Evolutionary conservation across 2,888 invertebrate genomes (phyloP).

Genomic region (Synergus japonicus): DNA sequence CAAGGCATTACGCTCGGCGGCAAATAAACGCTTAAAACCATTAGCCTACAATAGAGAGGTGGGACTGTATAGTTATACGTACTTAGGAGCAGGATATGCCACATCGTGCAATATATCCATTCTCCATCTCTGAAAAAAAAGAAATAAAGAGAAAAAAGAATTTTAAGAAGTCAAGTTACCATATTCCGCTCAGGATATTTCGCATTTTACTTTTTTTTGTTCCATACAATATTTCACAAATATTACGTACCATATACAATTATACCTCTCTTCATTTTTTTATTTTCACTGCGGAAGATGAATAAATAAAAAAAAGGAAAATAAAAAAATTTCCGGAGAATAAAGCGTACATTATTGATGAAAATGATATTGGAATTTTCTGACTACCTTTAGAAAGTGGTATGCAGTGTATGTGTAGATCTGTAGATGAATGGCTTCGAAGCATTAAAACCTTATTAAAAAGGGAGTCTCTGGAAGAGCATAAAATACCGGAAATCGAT

Average conservation of each 20-base stretch:
- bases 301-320: too few relatives aligned
- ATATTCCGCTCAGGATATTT: not conserved
- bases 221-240: not conserved
- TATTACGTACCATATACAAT: too few relatives aligned
- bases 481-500: conserved; percentile 52
- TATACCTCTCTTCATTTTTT: too few relatives aligned
- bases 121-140: not conserved
- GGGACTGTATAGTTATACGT: conserved; percentile 1
- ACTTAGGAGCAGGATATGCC: not conserved
- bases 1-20: conserved; percentile 18
- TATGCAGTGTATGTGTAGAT: not conserved
- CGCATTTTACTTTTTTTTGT: not conserved
- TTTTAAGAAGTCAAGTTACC: not conserved
- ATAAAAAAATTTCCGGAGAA: not conserved
- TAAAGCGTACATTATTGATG: not conserved
- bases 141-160: not conserved
- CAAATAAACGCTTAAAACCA: conserved; percentile 35
- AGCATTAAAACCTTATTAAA: conserved; percentile 29
- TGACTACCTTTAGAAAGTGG: not conserved
- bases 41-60: conserved; percentile 21
- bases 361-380: not conserved
- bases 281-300: too few relatives aligned
- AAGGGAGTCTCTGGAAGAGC: conserved; percentile 22
- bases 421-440: not conserved
- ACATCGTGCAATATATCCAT: not conserved